Evolutionary conservation across 2,888 invertebrate genomes (phyloP).

Genomic region (Dynastes grantii): DNA sequence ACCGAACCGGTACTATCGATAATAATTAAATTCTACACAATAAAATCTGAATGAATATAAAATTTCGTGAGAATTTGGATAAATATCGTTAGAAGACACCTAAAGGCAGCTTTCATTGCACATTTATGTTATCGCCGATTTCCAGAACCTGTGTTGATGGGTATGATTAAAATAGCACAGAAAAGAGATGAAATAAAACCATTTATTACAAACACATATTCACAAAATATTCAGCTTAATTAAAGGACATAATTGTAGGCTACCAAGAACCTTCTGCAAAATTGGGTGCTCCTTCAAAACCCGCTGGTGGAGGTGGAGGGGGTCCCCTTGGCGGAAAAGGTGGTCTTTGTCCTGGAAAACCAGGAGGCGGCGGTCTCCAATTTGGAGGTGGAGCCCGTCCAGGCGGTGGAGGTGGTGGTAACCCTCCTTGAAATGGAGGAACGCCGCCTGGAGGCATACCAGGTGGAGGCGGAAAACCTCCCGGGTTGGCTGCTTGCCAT

Average conservation of each 20-base stretch:
- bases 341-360: constrained; percentile 68
- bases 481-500: constrained; percentile 63
- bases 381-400: constrained; percentile 77
- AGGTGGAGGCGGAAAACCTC: constrained; percentile 68
- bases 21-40: no score
- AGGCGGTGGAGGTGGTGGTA: constrained; percentile 76
- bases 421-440: constrained; percentile 69
- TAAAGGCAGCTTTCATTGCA: no score
- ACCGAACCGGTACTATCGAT: no score
- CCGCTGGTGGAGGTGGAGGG: constrained; percentile 78
- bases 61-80: no score
- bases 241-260: not conserved
- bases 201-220: not conserved
- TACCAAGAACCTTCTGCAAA: constrained; percentile 60
- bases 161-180: no score
- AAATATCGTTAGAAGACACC: no score
- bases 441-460: constrained; percentile 70
- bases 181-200: no score
- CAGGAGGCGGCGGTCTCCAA: constrained; percentile 80
- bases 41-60: no score
- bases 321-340: constrained; percentile 81
- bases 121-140: no score
- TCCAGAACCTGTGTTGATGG: no score
- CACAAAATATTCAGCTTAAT: no score
- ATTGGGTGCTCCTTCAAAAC: constrained; percentile 58